Evolutionary conservation across 2,888 invertebrate genomes (phyloP).

Genomic region (Hirtodrosophila trivittata): DNA sequence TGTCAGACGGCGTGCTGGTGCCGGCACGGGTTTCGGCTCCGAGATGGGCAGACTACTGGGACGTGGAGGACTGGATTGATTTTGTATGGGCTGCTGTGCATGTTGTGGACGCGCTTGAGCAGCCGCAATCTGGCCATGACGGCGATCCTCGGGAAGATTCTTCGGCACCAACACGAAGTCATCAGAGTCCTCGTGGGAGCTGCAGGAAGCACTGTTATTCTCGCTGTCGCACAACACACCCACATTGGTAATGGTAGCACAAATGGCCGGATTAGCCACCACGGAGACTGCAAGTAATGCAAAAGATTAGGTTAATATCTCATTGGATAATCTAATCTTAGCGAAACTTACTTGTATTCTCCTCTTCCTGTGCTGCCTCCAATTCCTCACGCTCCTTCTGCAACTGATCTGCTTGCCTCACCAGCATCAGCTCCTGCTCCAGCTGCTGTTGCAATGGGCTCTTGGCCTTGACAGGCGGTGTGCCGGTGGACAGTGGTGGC

Average conservation of each 20-base stretch:
- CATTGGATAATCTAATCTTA: neutral
- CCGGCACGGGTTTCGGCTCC: conserved; percentile 91
- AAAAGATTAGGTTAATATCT: neutral
- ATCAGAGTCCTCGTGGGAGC: conserved; percentile 89
- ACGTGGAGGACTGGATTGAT: conserved; percentile 86
- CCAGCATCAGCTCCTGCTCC: conserved; percentile 80
- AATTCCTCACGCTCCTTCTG: conserved; percentile 67
- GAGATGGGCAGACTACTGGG: conserved; percentile 89
- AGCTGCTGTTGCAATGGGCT: conserved; percentile 84
- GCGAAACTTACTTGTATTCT: conserved; percentile 69
- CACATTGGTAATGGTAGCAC: conserved; percentile 86
- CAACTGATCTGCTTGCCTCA: conserved; percentile 65
- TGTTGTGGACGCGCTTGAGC: conserved; percentile 18
- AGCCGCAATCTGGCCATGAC: conserved; percentile 40
- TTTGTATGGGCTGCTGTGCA: conserved; percentile 49
- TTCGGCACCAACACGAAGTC: conserved; percentile 93
- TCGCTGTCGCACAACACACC: conserved; percentile 85
- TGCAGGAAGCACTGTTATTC: conserved; percentile 85
- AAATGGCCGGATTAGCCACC: conserved; percentile 85
- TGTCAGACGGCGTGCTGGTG: conserved; percentile 82
- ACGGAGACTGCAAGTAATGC: conserved; percentile 83
- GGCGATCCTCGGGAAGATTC: conserved; percentile 87
- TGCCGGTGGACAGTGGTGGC: conserved; percentile 77
- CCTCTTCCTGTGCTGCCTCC: conserved; percentile 70
- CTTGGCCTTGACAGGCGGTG: conserved; percentile 83